Base-by-base conservation (phyloP, 2,888 invertebrate species). In the Fragum whitleyi region DNA sequence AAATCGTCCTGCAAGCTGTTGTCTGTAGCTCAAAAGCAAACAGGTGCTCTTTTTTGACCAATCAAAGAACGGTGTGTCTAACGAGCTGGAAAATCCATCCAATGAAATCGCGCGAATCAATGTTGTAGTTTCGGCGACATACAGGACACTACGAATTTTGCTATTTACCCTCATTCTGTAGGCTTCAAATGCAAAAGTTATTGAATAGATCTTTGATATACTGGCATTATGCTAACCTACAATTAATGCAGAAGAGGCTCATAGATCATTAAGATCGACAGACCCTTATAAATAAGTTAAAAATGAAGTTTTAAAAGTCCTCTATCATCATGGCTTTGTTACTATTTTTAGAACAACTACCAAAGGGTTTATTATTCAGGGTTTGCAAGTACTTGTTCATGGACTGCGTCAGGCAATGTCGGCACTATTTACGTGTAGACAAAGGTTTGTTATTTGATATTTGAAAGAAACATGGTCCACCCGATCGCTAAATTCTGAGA, bases 321-420 rank as follows among this genome's bases (percentile, higher is more conserved):
- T 81, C 86, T 82, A 75, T 82, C 74, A 81, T 74, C 77, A 82
- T 81, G 85, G 84, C 81, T 68, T 61, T 85, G 86, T 83, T 83
- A 85, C 86, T 86, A 86, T 85, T 81, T 85, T 79, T 86, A 86
- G 86, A 79, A 61, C 75, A 59, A 47, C 75, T 75, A 76, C 70
- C 73, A 62, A 79, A 74, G 81, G 72, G 74, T 65, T 86, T 73
- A 81, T 71, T 80, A 79, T 85, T 77, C 77, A 86, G 88, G 88
- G 88, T 83, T 88, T 87, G 86, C 88, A 86, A 86, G 85, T 86
- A 87, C 86, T 87, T 81, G 87, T 85, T 85, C 89, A 88, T 86
- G 88, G 89, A 86, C 89, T 80, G 59, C 77, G 67, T 79, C 81
- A 77, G 71, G 68, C 77, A 75, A 74, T 81, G 74, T 81, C 81